Evolutionary conservation across 1,140 invertebrate genomes (phyloP), one percentile per base, ranked within the genome.

Genomic region (Bombus pyrosoma): DNA sequence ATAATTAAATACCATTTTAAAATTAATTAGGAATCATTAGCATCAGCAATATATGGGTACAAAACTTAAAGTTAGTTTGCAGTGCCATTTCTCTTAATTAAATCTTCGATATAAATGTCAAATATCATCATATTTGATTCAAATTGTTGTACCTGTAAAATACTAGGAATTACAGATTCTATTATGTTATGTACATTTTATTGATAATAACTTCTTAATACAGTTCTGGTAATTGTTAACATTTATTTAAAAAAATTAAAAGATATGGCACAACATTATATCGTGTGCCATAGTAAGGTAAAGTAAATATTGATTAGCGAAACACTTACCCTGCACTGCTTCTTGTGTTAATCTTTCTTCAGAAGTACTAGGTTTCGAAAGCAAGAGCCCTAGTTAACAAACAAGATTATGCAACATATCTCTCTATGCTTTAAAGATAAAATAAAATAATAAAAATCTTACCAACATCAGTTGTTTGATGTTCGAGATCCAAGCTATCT

Each of bases 321-420:
- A 89, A 59, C 66, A 95, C 95, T 95, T 91, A 95, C 95, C 95
- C 93, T 95, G 95, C 82, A 93, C 92, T 88, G 94, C 91, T 81
- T 95, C 95, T 80, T 95, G 95, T 62, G 94, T 85, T 89, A 92
- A 77, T 84, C 95, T 94, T 64, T 95, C 94, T 66, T 94, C 93
- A 37, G 95, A 95, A 86, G 95, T 95, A 84, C 95, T 93, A 81
- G 95, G 95, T 92, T 95, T 95, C 32, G 94, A 93, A 76, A 95
- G 91, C 88, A 95, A 91, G 85, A 95, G 94, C 88, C 94, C 95
- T 95, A 84, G 91, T 89, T 76, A 34, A 86, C 91, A 91, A 83
- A 82, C 85, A 85, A 80, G 90, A 88, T 68, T 72, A n/a, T 59
- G 41, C 72, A 64, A 75, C 32, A 39, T 39, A 76, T 66, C 59